Base-by-base conservation (phyloP, 2,797 vertebrate species). In the Amniataba percoides region DNA sequence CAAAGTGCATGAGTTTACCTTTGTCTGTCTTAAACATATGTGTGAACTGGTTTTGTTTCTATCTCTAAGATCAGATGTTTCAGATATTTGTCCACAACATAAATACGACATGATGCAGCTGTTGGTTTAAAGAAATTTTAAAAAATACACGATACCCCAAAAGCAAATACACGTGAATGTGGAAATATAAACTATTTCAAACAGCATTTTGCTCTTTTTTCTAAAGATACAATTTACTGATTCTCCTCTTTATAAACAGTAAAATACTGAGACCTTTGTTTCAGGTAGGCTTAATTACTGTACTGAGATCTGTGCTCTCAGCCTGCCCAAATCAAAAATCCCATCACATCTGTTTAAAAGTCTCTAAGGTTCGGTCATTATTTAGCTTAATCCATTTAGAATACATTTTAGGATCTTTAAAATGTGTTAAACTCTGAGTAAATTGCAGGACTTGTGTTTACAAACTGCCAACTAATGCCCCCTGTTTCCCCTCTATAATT, bases 1-100 rank as follows among this genome's bases (percentile, higher is more conserved):
- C 60, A 40, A 49, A 62, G 71, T n/a, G 66, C 5, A 62, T 19
- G 11, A 59, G 39, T 10, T 70, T 27, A 34, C 11, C 8, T 58
- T 57, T 64, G 34, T 68, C 8, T 49, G 1, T 64, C 31, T 65
- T 5, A 21, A 40, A 10, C 9, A 43, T 19, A 60, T 1, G 15
- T 27, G 7, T 48, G 21, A 42, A 21, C 51, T 34, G 8, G 7
- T 51, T 63, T 59, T 34, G 4, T 34, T 40, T 46, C 18, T 55
- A 18, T 49, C 4, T 65, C 23, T 55, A 12, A 34, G 14, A 56
- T 55, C 19, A 67, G 39, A 62, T 69, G 4, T 27, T 43, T 69
- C 13, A 45, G 7, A 57, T 21, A 27, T 18, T 46, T 1, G 18
- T 45, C 63, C n/a, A 25, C 21, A 45, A 25, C 52, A 40, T 12